Conservation (phyloP, 2,797 vertebrate genomes). For the Eleutherodactylus coqui region DNA sequence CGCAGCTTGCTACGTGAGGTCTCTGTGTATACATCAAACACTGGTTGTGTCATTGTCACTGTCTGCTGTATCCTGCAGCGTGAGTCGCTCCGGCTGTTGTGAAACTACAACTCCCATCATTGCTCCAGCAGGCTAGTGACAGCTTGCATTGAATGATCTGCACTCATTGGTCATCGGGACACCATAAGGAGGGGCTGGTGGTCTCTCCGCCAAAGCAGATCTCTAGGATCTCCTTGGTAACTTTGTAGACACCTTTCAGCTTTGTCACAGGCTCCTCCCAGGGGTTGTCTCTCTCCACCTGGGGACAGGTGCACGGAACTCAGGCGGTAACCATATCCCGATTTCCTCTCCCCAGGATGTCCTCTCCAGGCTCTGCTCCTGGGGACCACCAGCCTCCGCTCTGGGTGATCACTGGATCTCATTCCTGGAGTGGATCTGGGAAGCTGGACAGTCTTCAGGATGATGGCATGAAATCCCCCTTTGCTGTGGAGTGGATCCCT, state of each 20-base stretch:
- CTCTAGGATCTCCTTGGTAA: neutral
- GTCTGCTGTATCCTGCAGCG: too few species aligned
- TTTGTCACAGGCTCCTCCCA: conserved; percentile 37
- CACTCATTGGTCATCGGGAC: neutral
- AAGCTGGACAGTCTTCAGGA: neutral
- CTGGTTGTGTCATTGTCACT: neutral
- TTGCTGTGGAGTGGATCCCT: conserved; percentile 23
- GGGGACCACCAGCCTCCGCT: conserved; percentile 4
- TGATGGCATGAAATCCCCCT: neutral
- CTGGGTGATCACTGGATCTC: conserved; percentile 46
- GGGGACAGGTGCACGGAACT: conserved; percentile 45
- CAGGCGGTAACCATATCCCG: neutral
- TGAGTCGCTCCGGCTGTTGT: neutral
- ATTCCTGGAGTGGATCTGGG: conserved; percentile 2
- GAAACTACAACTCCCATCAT: neutral
- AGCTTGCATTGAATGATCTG: neutral
- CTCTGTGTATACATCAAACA: neutral
- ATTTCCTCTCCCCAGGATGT: conserved; percentile 26
- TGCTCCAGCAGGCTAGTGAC: neutral
- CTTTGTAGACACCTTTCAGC: conserved; percentile 16
- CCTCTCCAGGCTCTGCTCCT: conserved; percentile 14
- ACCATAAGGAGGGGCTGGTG: neutral
- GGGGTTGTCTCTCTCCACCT: conserved; percentile 28
- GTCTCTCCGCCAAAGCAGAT: neutral
- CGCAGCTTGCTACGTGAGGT: neutral